Evolutionary conservation across 1,140 invertebrate genomes (phyloP).

Genomic region (Hirudo medicinalis): DNA sequence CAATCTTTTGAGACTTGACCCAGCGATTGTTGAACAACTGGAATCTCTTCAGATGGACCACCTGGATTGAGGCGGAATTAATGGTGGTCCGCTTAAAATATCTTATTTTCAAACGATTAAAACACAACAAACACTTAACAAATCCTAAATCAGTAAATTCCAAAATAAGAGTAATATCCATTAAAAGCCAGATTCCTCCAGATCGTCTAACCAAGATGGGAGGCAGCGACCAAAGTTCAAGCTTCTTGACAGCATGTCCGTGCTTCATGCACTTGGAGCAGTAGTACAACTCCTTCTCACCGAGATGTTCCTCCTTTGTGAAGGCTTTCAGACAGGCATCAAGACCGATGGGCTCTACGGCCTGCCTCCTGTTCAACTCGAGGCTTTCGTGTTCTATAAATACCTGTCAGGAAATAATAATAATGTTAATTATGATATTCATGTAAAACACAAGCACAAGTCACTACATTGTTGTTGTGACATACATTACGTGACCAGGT

Average conservation of each 20-base stretch:
- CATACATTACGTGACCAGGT: no score
- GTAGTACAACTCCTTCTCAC: conserved; percentile 63
- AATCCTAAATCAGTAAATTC: neutral
- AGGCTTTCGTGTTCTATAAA: conserved; percentile 61
- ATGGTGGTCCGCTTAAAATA: conserved; percentile 20
- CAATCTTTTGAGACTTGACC: conserved; percentile 84
- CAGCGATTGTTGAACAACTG: conserved; percentile 72
- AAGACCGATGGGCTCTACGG: conserved; percentile 64
- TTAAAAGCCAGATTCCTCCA: no score
- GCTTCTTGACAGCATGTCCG: conserved; percentile 69
- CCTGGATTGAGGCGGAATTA: conserved; percentile 44
- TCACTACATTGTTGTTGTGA: no score
- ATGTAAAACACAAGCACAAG: no score
- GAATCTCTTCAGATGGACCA: conserved; percentile 75
- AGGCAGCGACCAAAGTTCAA: conserved; percentile 75
- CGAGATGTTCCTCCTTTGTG: conserved; percentile 65
- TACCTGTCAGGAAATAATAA: conserved; percentile 44
- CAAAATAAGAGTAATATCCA: neutral
- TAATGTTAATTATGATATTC: no score
- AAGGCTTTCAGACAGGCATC: conserved; percentile 66
- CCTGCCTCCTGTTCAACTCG: conserved; percentile 50
- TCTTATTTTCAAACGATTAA: no score
- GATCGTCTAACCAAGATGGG: conserved; percentile 56
- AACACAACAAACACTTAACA: no score
- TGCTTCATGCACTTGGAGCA: conserved; percentile 66